These are phyloP conservation scores for Philotrypesis tridentata DNA, from an alignment of 1,140 invertebrate genomes.

Conservation along the genomic window DNA sequence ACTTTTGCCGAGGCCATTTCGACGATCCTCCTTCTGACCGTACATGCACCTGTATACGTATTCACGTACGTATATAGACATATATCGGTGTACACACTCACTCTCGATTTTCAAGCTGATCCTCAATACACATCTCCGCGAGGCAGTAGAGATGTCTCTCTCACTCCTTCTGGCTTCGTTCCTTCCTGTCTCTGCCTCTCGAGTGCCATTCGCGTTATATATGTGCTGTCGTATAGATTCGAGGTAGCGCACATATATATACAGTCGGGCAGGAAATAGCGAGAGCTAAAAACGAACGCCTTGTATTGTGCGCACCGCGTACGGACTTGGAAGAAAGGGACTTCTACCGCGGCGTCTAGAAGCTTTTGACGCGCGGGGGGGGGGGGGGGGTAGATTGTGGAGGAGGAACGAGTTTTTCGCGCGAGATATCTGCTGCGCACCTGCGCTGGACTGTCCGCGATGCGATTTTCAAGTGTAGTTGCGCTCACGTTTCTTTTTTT, in stretches of 20 bases:
- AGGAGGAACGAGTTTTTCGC: too few species aligned
- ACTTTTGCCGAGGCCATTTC: neutral
- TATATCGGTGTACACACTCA: neutral
- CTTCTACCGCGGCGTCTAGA: neutral
- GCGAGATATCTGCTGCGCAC: too few species aligned
- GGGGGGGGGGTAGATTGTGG: too few species aligned
- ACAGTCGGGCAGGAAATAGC: neutral
- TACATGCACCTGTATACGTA: neutral
- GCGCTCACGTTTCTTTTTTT: too few species aligned
- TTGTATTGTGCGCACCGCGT: neutral
- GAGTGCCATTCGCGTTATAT: neutral
- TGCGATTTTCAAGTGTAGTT: too few species aligned
- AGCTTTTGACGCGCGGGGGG: too few species aligned
- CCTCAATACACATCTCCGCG: neutral
- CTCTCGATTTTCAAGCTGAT: neutral
- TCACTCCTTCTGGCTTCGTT: too few species aligned
- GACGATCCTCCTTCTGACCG: neutral
- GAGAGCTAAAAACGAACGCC: neutral
- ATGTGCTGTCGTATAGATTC: neutral
- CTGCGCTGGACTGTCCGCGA: too few species aligned
- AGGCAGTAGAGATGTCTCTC: neutral
- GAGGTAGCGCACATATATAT: neutral
- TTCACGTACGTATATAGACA: too few species aligned
- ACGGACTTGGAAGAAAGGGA: neutral
- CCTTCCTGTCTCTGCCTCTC: neutral